phyloP scores from a whole-genome alignment of 1,140 invertebrate species.

The Platorchestia sp. region DNA sequence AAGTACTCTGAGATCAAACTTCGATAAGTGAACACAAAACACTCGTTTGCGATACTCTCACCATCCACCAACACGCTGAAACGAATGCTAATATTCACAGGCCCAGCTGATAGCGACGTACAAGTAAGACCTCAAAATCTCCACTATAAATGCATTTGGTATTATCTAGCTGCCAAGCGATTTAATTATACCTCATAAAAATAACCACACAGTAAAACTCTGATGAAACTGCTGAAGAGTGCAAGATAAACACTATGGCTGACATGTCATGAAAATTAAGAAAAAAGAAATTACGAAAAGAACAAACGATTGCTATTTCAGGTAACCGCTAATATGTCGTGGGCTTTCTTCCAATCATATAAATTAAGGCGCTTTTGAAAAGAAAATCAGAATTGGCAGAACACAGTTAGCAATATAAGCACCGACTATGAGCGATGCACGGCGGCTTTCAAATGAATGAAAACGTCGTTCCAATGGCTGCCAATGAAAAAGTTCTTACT shows the following conservation, averaged over 20 bases:
- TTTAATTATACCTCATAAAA: neutral
- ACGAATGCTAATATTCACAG: neutral
- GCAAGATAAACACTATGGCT: neutral
- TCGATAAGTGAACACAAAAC: neutral
- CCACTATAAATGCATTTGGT: neutral
- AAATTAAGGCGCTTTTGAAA: neutral
- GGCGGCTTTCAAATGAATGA: neutral
- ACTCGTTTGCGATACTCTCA: neutral
- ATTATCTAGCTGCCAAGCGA: neutral
- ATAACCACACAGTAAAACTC: neutral
- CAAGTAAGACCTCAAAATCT: neutral
- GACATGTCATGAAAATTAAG: neutral
- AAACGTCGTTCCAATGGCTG: neutral
- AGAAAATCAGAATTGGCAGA: neutral
- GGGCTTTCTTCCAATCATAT: neutral
- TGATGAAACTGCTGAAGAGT: neutral
- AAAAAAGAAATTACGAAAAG: neutral
- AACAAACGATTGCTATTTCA: neutral
- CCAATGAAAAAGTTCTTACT: neutral
- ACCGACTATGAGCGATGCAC: neutral
- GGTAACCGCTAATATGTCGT: neutral
- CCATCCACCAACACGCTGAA: neutral
- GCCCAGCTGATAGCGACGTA: too few relatives aligned
- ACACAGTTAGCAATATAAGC: neutral
- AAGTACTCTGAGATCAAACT: neutral